phyloP scores from a whole-genome alignment of 2,797 vertebrate species.

The Eulemur coronatus region DNA sequence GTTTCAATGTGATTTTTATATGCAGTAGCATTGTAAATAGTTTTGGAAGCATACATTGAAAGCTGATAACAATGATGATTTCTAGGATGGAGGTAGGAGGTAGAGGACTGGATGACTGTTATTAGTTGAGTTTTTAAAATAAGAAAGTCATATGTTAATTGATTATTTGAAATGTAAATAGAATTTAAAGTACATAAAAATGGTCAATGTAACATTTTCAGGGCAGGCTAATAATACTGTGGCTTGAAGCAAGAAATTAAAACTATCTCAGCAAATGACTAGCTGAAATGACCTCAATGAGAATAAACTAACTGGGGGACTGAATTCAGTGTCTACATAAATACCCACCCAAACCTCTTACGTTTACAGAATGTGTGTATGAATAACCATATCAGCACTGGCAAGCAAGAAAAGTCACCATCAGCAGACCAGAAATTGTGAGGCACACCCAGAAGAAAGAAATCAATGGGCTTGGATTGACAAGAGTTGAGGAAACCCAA shows the following conservation, averaged over 20 bases:
- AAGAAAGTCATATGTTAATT: slow-evolving; percentile 11
- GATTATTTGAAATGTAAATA: slow-evolving; percentile 29
- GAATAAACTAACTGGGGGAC: neutral
- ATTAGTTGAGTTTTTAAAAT: neutral
- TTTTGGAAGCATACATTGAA: neutral
- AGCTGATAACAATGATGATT: neutral
- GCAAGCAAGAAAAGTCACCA: neutral
- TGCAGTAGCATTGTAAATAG: neutral
- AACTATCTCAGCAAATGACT: slow-evolving; percentile 21
- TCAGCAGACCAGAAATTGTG: neutral
- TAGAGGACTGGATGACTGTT: neutral
- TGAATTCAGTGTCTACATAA: neutral
- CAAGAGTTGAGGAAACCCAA: neutral
- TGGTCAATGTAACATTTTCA: slow-evolving; percentile 29
- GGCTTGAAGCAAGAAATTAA: slow-evolving; percentile 26
- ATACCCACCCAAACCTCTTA: neutral
- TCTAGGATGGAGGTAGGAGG: neutral
- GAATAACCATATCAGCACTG: neutral
- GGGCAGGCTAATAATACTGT: slow-evolving; percentile 6
- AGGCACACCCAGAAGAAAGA: neutral
- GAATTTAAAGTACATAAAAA: slow-evolving; percentile 33
- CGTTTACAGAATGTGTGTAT: neutral
- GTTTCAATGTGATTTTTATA: slow-evolving; percentile 4
- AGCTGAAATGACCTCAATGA: slow-evolving; percentile 17
- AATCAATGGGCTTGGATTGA: neutral